These are phyloP conservation scores for Leptocoma aspasia DNA, from an alignment of 2,113 vertebrate species.

Conservation along the genomic window DNA sequence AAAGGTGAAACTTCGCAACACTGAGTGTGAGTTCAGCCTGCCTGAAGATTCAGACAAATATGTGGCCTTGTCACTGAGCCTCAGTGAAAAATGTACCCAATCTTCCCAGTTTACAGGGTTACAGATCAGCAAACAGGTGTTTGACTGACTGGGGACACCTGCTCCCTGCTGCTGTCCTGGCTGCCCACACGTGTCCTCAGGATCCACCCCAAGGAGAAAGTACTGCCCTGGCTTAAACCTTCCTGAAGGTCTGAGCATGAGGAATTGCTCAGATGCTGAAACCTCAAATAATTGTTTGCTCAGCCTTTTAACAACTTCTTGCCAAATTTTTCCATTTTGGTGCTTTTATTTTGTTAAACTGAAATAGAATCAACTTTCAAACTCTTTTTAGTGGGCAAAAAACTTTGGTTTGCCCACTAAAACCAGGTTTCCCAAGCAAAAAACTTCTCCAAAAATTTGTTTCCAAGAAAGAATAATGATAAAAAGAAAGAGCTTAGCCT, in stretches of 20 bases:
- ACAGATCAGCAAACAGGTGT: not conserved
- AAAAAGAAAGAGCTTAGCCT: not conserved
- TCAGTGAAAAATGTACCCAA: not conserved
- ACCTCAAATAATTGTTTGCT: not conserved
- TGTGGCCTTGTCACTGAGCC: not conserved
- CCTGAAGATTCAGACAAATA: not conserved
- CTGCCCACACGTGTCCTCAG: accelerated
- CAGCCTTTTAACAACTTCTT: not conserved
- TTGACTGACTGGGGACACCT: not conserved
- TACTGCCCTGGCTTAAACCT: not conserved
- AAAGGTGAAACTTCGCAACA: not conserved
- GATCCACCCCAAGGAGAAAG: not conserved
- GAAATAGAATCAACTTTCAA: not conserved
- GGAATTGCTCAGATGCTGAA: not conserved
- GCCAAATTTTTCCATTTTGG: not conserved
- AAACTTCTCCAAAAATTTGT: not conserved
- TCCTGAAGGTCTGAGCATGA: not conserved
- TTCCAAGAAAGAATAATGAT: not conserved
- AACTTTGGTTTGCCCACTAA: too few species aligned
- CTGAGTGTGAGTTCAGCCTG: not conserved
- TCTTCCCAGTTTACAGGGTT: not conserved
- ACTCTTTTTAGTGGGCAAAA: not conserved
- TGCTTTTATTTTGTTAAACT: not conserved
- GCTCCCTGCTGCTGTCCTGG: not conserved
- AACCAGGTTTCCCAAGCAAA: not conserved